Evolutionary conservation across 2,113 vertebrate species (phyloP).

Genomic region (Phainopepla nitens): DNA sequence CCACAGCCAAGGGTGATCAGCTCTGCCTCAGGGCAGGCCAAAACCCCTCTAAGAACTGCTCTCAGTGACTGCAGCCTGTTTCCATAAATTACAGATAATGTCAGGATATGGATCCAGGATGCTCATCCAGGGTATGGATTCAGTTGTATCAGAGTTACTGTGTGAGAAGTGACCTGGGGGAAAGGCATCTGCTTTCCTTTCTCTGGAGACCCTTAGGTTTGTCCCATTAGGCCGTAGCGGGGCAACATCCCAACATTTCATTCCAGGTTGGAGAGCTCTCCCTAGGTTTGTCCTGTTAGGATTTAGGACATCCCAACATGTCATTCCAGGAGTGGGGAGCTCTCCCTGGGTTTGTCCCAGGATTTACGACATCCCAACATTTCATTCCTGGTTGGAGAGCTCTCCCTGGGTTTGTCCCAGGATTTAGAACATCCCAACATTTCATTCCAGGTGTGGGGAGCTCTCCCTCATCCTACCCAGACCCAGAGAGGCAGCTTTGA

Average conservation of each 20-base stretch:
- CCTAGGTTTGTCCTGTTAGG: accelerated
- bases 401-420: not conserved
- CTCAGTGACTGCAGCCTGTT: not conserved
- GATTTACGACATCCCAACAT: not conserved
- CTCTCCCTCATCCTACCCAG: not conserved
- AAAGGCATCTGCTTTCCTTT: not conserved
- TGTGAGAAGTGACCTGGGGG: not conserved
- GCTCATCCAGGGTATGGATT: not conserved
- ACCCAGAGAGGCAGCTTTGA: not conserved
- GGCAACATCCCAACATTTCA: not conserved
- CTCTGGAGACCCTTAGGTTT: not conserved
- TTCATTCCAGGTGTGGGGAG: not conserved
- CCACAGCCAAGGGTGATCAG: not conserved
- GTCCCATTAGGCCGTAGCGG: too few relatives aligned
- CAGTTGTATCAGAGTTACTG: not conserved
- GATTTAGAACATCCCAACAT: not conserved
- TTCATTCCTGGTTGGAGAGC: not conserved
- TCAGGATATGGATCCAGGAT: not conserved
- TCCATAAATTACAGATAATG: not conserved
- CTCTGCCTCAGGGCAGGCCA: not conserved
- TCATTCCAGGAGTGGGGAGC: not conserved
- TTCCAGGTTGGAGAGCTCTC: not conserved
- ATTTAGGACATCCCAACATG: not conserved
- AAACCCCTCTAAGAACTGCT: not conserved
- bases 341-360: not conserved